Percentiles rank a stretch among this genome's conserved stretches.
These are phyloP conservation scores for Nebria salina DNA, from an alignment of 2,888 invertebrate genomes.

Conservation along the genomic window DNA sequence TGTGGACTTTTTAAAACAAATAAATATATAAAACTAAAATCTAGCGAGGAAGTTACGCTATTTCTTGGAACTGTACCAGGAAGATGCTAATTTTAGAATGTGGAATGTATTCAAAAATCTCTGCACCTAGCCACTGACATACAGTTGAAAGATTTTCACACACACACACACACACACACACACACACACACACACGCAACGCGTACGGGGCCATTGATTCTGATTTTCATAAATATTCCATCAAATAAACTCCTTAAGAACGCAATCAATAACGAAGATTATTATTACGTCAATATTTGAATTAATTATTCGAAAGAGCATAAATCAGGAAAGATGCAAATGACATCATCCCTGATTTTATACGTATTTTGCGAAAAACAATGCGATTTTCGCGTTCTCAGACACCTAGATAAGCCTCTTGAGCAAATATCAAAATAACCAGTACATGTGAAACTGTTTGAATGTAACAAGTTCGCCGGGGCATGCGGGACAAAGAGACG, in stretches of 20 bases:
- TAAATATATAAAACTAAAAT: slow-evolving; percentile 26
- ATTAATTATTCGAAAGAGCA: no score
- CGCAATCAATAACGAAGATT: no score
- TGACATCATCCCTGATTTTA: neutral
- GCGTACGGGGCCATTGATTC: neutral
- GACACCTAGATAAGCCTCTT: neutral
- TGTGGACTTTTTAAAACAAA: slow-evolving; percentile 26
- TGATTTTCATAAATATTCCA: no score
- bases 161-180: slow-evolving; percentile 13
- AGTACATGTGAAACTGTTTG: neutral
- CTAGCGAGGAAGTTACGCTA: slow-evolving; percentile 18
- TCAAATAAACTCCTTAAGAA: no score
- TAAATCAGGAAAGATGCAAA: no score
- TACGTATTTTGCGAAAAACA: neutral
- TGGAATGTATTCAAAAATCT: slow-evolving; percentile 32
- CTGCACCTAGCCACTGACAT: slow-evolving; percentile 21
- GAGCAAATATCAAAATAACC: neutral
- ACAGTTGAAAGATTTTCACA: slow-evolving; percentile 10
- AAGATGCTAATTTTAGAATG: slow-evolving; percentile 33
- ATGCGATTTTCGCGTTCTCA: neutral
- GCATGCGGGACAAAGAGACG: slow-evolving; percentile 46
- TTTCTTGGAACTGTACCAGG: slow-evolving; percentile 38
- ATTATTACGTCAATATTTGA: no score
- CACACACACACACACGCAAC: neutral
- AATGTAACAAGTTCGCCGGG: neutral